phyloP scores from a whole-genome alignment of 2,797 vertebrate species.

The Trachops cirrhosus region DNA sequence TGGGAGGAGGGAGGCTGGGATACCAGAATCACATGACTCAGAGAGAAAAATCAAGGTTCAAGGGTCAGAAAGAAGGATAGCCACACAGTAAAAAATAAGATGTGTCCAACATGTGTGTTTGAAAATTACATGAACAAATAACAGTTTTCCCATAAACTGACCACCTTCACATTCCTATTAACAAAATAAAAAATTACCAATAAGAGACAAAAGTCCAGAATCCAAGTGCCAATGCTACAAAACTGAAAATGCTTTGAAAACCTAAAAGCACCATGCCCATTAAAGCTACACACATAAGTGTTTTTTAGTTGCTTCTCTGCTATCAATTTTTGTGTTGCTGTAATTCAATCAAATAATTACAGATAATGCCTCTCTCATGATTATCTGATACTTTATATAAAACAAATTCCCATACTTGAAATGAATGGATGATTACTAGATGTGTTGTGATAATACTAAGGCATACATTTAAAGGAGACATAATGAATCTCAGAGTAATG shows the following conservation, averaged over 20 bases:
- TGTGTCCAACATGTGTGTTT: neutral
- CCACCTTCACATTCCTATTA: neutral
- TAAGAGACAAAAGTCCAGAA: neutral
- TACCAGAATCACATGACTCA: neutral
- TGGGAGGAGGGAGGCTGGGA: neutral
- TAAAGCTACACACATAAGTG: neutral
- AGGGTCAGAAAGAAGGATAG: neutral
- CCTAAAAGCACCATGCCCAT: neutral
- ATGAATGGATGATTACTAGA: neutral
- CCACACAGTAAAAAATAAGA: neutral
- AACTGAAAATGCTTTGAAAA: conserved; percentile 14
- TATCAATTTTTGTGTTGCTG: neutral
- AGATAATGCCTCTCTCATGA: neutral
- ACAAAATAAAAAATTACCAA: neutral
- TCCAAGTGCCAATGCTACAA: neutral
- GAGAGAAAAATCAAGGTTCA: neutral
- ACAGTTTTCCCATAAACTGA: neutral
- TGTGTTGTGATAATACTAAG: neutral
- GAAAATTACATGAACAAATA: neutral
- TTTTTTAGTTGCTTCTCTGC: neutral
- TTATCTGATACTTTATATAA: neutral
- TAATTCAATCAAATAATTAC: neutral
- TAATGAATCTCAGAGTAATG: neutral
- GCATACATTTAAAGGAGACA: neutral
- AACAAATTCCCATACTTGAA: neutral